Evolutionary conservation across 2,888 invertebrate species (phyloP), one percentile per base, ranked within the genome.

Genomic region (Metacarcinus magister): DNA sequence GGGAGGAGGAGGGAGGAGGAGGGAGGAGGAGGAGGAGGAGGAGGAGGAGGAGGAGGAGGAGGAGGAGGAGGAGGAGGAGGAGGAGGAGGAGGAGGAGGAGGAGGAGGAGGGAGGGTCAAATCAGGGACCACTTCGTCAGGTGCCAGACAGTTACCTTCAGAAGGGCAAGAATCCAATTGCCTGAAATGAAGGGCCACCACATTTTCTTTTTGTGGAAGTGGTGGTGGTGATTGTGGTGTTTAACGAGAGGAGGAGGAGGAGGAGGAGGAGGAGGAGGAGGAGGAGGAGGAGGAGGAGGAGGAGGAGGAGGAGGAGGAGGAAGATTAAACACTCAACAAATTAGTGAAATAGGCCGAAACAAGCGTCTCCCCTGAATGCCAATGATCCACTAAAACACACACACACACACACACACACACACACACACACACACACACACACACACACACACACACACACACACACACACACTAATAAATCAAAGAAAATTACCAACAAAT

Each of bases 241-340:
- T 39, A 39, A 39, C 39, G 39, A 39, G 39, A 39, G 39, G 39
- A 39, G 19, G 75, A 23, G 75, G 28, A n/a, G 75, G 75, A 75
- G 75, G 75, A 75, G 75, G 75, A 75, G 75, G 75, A 75, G n/a
- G 75, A 75, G n/a, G 75, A 75, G 75, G 67, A 67, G 67, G n/a
- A 75, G n/a, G 75, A 75, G 23, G n/a, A 75, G 4, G 75, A 75
- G n/a, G 75, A 75, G 28, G 2, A 82, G 32, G n/a, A n/a, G n/a
- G n/a, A 67, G n/a, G 67, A 67, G 67, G n/a, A 67, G 67, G 23
- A 23, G 23, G n/a, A 23, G 23, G 82, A 82, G 8, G 32, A 82
- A 32, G 32, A 82, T 82, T 32, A 19, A 19, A 82, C 82, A 82
- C 32, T 19, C 7, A 82, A 82, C 28, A 82, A 10, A 32, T 28